These are phyloP conservation scores for Tinea pellionella DNA, from an alignment of 2,888 invertebrate species.

Conservation along the genomic window DNA sequence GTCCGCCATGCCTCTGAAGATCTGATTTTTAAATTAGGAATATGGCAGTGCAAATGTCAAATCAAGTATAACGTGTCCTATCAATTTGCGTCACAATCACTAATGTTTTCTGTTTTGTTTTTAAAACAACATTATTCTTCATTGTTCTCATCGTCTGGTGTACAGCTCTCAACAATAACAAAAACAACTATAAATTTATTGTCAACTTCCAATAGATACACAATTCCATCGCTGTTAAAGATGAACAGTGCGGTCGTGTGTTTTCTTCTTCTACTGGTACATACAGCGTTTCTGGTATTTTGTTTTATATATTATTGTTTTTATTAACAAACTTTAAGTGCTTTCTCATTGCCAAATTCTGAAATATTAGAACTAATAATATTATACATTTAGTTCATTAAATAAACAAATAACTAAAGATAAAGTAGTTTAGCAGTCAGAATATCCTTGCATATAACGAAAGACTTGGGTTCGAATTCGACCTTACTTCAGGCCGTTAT, in stretches of 20 bases:
- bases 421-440: too few species aligned
- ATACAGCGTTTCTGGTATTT: not conserved
- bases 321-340: not conserved
- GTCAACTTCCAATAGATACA: not conserved
- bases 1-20: too few species aligned
- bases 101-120: not conserved
- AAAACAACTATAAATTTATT: not conserved
- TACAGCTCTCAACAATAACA: not conserved
- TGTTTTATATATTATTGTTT: not conserved
- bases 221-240: not conserved
- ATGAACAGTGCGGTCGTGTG: not conserved
- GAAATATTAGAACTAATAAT: too few species aligned
- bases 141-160: not conserved
- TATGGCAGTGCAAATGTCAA: too few species aligned
- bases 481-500: too few species aligned
- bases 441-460: too few species aligned
- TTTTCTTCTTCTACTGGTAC: not conserved
- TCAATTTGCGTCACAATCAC: not conserved
- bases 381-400: too few species aligned
- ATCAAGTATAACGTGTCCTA: not conserved
- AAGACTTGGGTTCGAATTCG: too few species aligned
- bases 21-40: too few species aligned
- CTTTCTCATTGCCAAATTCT: too few species aligned
- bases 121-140: conserved; percentile 1
- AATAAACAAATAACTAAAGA: too few species aligned